Percentiles rank a stretch among this genome's conserved stretches.
phyloP scores from a whole-genome alignment of 2,888 invertebrate genomes.

The Coleophora flavipennella region DNA sequence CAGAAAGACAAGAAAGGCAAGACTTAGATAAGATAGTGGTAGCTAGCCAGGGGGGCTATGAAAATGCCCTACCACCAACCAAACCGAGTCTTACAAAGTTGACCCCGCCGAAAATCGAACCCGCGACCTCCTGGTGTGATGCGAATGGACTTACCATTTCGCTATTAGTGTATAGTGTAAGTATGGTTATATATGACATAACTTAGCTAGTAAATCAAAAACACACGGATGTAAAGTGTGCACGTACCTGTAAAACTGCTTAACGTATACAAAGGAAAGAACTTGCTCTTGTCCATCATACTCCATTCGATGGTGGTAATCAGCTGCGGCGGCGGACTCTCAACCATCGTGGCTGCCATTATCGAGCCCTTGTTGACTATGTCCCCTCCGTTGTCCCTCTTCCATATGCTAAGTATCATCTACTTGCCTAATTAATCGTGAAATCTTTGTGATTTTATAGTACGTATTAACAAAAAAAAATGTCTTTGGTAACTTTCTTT shows the following conservation, averaged over 20 bases:
- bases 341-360: slow-evolving; percentile 66
- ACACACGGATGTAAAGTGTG: not conserved
- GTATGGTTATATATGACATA: too few relatives aligned
- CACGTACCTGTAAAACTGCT: slow-evolving; percentile 85
- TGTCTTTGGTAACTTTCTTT: slow-evolving; percentile 21
- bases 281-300: slow-evolving; percentile 97
- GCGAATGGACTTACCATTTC: too few relatives aligned
- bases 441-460: slow-evolving; percentile 5
- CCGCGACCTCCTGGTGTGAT: too few relatives aligned
- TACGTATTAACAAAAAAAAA: slow-evolving; percentile 1
- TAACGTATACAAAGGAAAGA: slow-evolving; percentile 92
- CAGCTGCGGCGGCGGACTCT: slow-evolving; percentile 71
- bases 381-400: slow-evolving; percentile 16
- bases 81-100: too few relatives aligned
- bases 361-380: slow-evolving; percentile 16
- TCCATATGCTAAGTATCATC: slow-evolving; percentile 40
- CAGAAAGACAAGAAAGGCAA: too few relatives aligned
- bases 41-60: too few relatives aligned
- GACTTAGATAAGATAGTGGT: too few relatives aligned
- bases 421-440: too few relatives aligned
- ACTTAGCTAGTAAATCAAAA: too few relatives aligned
- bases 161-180: too few relatives aligned
- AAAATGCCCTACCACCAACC: too few relatives aligned
- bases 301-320: slow-evolving; percentile 95
- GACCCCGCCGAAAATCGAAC: too few relatives aligned